A percentile compares a stretch with the other conserved stretches of the same genome.
phyloP scores from a whole-genome alignment of 2,888 invertebrate genomes.

The Orthosia gothica region DNA sequence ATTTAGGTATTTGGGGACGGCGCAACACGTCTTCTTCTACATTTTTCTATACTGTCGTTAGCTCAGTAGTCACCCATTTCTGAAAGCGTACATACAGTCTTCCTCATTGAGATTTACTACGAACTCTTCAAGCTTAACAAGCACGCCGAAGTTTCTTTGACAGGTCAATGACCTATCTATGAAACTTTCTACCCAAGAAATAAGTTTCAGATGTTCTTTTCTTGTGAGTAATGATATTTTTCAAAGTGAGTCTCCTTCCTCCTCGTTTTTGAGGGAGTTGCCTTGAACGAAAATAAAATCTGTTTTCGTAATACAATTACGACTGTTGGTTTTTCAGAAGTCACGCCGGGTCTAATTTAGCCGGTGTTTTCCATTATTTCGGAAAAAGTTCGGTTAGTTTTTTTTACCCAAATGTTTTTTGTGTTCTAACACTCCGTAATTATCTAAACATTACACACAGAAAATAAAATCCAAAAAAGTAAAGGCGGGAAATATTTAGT shows the following conservation, averaged over 20 bases:
- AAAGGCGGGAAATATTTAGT: no score
- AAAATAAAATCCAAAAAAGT: background rate
- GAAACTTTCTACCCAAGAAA: slow-evolving; percentile 4
- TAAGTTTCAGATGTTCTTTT: slow-evolving; percentile 11
- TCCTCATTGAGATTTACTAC: background rate
- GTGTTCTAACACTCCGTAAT: no score
- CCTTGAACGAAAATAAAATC: background rate
- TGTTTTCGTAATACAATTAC: background rate
- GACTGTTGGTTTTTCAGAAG: background rate
- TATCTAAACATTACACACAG: no score
- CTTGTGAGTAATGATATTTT: background rate
- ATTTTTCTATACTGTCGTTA: no score
- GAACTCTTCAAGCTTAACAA: background rate
- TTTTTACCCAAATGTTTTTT: no score
- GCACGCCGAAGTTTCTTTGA: background rate
- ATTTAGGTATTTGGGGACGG: no score
- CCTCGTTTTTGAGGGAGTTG: no score
- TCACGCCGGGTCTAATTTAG: background rate
- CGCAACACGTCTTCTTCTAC: no score
- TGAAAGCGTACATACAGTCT: no score
- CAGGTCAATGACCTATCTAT: background rate
- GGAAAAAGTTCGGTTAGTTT: no score
- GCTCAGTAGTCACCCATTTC: background rate
- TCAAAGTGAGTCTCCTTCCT: background rate
- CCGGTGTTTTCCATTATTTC: background rate